A percentile compares a stretch with the other conserved stretches of the same genome.
Conservation (phyloP, 2,888 invertebrate genomes). For the Aspidapion aeneum region DNA sequence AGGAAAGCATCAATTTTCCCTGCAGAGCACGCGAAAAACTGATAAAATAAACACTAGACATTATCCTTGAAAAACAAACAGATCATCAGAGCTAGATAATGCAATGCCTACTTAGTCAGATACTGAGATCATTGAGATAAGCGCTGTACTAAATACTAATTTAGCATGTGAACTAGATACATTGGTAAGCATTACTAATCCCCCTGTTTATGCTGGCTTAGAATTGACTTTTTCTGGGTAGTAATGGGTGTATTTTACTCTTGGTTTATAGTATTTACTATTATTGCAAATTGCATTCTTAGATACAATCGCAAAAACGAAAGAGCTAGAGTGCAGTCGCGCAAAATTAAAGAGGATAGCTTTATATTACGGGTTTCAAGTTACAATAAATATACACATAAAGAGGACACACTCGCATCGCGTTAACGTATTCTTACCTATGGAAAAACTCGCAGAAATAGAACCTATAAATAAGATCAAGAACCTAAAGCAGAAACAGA, state of each 20-base stretch:
- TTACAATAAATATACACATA: no score
- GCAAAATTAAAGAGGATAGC: no score
- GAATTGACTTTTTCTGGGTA: neutral
- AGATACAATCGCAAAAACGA: neutral
- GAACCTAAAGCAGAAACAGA: no score
- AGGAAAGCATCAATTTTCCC: no score
- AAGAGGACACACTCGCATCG: no score
- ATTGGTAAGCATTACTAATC: neutral
- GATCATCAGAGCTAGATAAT: neutral
- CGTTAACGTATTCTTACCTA: no score
- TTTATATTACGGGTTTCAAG: no score
- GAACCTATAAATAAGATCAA: no score
- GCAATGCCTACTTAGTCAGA: neutral
- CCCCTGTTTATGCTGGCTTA: neutral
- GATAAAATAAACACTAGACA: no score
- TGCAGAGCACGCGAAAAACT: no score
- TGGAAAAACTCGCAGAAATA: no score
- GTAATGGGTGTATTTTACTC: no score
- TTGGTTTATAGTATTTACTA: neutral
- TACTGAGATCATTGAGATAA: neutral
- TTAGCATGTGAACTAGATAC: neutral
- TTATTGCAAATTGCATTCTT: neutral
- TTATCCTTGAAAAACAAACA: neutral
- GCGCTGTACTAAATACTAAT: neutral
- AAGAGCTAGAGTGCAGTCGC: neutral